These are phyloP conservation scores for Rissa tridactyla DNA, from an alignment of 2,113 vertebrate genomes.

Conservation along the genomic window DNA sequence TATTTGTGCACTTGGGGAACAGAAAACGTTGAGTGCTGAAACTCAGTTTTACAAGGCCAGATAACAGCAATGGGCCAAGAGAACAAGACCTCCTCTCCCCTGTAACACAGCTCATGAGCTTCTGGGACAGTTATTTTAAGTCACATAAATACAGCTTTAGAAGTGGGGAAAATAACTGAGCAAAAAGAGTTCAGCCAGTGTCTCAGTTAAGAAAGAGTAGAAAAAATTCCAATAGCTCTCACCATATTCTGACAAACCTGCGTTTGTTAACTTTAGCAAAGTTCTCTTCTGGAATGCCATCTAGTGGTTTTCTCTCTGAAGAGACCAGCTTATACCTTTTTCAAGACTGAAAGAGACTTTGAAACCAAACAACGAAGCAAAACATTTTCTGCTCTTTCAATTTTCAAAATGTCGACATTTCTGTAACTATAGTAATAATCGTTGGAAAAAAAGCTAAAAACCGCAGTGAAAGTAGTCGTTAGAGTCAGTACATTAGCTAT, in stretches of 20 bases:
- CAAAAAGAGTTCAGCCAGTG: not conserved
- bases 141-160: not conserved
- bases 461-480: not conserved
- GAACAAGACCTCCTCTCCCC: not conserved
- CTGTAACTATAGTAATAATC: not conserved
- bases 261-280: not conserved
- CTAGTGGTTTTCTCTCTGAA: constrained; percentile 60
- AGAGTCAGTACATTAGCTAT: not conserved
- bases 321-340: not conserved
- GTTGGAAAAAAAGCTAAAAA: not conserved
- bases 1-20: not conserved
- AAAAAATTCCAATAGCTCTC: not conserved
- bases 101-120: not conserved
- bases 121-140: not conserved
- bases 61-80: not conserved
- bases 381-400: not conserved
- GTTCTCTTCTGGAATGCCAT: constrained; percentile 56
- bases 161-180: not conserved
- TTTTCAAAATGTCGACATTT: not conserved
- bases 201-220: not conserved
- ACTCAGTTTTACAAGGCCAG: not conserved
- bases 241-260: not conserved
- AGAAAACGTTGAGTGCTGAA: not conserved
- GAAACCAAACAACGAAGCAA: not conserved
- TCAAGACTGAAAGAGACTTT: not conserved